phyloP scores from a whole-genome alignment of 2,797 vertebrate species.

The Scyliorhinus canicula region DNA sequence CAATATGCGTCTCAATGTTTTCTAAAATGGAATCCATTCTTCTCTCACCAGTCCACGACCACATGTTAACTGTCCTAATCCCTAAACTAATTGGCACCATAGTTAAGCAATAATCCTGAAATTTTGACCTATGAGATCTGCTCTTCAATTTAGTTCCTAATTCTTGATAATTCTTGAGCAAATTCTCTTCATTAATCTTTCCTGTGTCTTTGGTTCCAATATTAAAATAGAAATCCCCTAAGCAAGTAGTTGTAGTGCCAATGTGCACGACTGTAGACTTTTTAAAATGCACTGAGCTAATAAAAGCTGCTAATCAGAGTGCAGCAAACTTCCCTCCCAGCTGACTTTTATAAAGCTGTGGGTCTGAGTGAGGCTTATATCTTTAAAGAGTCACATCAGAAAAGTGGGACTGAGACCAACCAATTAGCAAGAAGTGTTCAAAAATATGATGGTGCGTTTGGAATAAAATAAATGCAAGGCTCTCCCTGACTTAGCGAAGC shows the following conservation, averaged over 20 bases:
- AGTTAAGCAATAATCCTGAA: background rate
- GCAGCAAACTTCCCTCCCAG: background rate
- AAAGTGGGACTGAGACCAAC: background rate
- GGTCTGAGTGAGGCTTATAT: background rate
- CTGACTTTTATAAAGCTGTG: background rate
- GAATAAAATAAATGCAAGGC: conserved; percentile 21
- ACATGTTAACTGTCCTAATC: background rate
- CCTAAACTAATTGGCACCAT: background rate
- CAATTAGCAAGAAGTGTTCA: background rate
- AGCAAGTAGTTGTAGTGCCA: background rate
- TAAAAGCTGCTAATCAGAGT: background rate
- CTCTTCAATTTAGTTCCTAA: background rate
- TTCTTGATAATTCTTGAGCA: background rate
- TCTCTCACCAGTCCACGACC: background rate
- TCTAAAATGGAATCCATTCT: background rate
- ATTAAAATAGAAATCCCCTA: background rate
- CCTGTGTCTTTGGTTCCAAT: background rate
- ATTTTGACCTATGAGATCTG: background rate
- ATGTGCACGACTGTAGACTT: background rate
- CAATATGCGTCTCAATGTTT: background rate
- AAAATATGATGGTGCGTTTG: background rate
- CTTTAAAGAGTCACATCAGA: background rate
- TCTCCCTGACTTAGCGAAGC: background rate
- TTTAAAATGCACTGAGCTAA: background rate
- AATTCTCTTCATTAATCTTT: background rate